Base-by-base conservation (phyloP, 2,888 invertebrate genomes). In the Cheiracanthium punctorium region DNA sequence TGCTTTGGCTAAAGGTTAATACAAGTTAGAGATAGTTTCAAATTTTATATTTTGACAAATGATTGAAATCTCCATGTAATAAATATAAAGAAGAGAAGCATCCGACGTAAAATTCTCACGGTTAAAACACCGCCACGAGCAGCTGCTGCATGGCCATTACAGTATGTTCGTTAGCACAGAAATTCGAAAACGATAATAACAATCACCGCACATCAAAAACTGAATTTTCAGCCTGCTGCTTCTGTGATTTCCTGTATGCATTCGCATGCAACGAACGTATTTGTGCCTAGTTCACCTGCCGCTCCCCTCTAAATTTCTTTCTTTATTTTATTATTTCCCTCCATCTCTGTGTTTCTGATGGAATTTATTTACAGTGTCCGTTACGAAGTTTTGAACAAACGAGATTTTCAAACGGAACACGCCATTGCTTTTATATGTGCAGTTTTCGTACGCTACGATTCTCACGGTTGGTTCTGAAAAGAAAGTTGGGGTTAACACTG, bases 401-500 rank as follows among this genome's bases (percentile, higher is more conserved):
- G 76, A 17, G 72, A 75, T 58, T 32, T 33, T 64, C 74, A 48
- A 32, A 5, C n/a, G 29, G 12, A n/a, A 10, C 75, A 82, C 71
- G 76, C 76, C n/a, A 76, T 7, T 7, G 10, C 10, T 7, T 10
- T 28, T 14, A 17, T 2, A 24, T 24, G 1, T 24, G 24, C 5
- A 30, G 65, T n/a, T 65, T 32, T 75, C 29, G 32, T 82, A 82
- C 52, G 82, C 76, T 75, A 77, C 82, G 82, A 76, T 82, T 82
- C 82, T 76, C 82, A 82, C 82, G 82, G 37, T 30, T 82, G 82
- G 37, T 75, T 67, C 70, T 41, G 82, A 82, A 75, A 75, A 41
- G 14, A 41, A 82, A 75, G 41, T 52, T 41, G n/a, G n/a, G n/a
- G 58, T 58, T 58, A 24, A 4, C 12, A 17, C 4, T 17, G 58